These are phyloP conservation scores for Lacanobia oleracea DNA, from an alignment of 2,888 invertebrate species.

Conservation along the genomic window DNA sequence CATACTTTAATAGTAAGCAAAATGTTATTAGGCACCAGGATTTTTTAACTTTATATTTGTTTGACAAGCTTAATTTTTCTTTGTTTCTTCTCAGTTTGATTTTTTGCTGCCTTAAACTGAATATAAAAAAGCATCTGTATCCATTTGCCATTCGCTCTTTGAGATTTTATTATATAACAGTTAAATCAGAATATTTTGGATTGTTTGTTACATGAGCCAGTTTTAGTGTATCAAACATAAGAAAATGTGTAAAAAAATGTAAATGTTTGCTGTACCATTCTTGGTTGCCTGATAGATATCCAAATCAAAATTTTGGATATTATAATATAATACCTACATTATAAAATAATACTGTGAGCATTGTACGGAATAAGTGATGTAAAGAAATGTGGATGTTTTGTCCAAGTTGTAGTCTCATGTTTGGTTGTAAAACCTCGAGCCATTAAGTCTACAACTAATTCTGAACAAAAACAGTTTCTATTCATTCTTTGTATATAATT, in stretches of 20 bases:
- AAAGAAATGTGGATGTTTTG: constrained; percentile 40
- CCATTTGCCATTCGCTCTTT: constrained; percentile 29
- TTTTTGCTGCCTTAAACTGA: constrained; percentile 26
- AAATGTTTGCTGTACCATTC: constrained; percentile 27
- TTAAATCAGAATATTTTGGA: constrained; percentile 13
- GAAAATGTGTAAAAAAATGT: constrained; percentile 31
- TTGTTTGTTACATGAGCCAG: constrained; percentile 47
- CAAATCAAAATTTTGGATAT: constrained; percentile 29
- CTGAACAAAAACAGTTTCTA: constrained; percentile 55
- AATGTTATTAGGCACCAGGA: constrained; percentile 42
- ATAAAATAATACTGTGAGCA: constrained; percentile 38
- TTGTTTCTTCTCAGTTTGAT: constrained; percentile 28
- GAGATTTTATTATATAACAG: constrained; percentile 15
- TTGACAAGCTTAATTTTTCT: constrained; percentile 36
- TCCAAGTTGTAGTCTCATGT: constrained; percentile 29
- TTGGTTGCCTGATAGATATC: constrained; percentile 49
- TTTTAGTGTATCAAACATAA: constrained; percentile 55
- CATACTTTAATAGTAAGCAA: constrained; percentile 52
- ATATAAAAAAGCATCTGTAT: constrained; percentile 19
- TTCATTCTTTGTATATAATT: constrained; percentile 48
- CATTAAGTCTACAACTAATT: constrained; percentile 33
- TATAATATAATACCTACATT: constrained; percentile 20
- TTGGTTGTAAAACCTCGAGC: constrained; percentile 49
- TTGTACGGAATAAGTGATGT: constrained; percentile 36
- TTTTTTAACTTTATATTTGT: constrained; percentile 37